Conservation (phyloP, 2,113 vertebrate species). For the Strix aluco region DNA sequence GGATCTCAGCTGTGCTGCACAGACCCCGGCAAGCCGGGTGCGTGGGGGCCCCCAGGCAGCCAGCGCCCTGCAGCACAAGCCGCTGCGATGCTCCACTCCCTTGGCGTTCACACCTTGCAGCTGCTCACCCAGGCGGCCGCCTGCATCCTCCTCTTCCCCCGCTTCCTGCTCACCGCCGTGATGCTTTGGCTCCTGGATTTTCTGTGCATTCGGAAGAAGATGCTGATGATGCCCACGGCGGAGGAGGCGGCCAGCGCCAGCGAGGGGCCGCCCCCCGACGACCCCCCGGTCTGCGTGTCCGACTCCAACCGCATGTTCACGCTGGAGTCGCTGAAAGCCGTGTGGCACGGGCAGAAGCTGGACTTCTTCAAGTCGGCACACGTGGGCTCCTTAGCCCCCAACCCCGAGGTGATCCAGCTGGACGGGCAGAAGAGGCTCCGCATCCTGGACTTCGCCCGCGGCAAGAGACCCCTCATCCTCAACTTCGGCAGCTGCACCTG, state of each 20-base stretch:
- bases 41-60: conserved; percentile 40
- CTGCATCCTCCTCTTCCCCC: conserved; percentile 92
- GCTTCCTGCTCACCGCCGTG: conserved; percentile 92
- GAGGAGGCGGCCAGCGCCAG: conserved; percentile 43
- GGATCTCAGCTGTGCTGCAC: conserved; percentile 80
- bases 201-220: conserved; percentile 91
- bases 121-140: conserved; percentile 89
- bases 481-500: conserved; percentile 99
- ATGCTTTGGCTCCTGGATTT: conserved; percentile 97
- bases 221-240: conserved; percentile 83
- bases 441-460: conserved; percentile 90
- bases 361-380: conserved; percentile 95
- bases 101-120: conserved; percentile 84
- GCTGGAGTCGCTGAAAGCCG: conserved; percentile 91
- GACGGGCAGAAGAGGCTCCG: conserved; percentile 79
- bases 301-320: conserved; percentile 97
- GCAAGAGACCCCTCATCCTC: conserved; percentile 89
- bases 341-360: conserved; percentile 97
- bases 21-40: conserved; percentile 57
- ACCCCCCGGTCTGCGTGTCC: conserved; percentile 93
- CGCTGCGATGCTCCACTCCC: conserved; percentile 85
- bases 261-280: conserved; percentile 79
- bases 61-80: conserved; percentile 31
- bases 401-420: conserved; percentile 92
- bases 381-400: conserved; percentile 88